Base-by-base conservation (phyloP, 1,140 invertebrate species). In the Temnothorax curvispinosus region DNA sequence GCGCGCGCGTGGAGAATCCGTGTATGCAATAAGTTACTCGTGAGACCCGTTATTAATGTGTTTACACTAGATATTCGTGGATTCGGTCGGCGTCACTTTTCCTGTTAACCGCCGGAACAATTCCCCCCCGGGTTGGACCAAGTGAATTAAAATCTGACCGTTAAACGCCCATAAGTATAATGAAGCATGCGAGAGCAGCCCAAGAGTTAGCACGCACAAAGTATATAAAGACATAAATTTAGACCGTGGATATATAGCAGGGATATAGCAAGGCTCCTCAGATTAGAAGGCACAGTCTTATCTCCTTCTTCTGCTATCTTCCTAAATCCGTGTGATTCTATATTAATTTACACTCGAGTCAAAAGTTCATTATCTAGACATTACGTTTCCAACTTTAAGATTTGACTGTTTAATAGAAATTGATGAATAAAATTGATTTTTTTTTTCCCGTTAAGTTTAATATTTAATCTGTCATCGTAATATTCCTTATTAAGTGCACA, bases 151-250 rank as follows among this genome's bases (percentile, higher is more conserved):
- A 84, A 84, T 84, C 69, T 32, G 38, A 50, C 54, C 54, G 56
- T 74, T 74, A 75, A 84, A 50, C 41, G 80, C 32, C 27, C 71
- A 62, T 75, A 62, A 50, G 54, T 60, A 58, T 75, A 84, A 84
- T 56, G 80, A 71, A 18, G 54, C 67, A 21, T 74, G 80, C 52
- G 54, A 60, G 41, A 1, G 50, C 13, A 44, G 27, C 41, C 58
- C 2, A 18, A 50, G 85, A 65, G 65, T 69, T 52, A 74, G 47
- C 35, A n/a, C 74, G 27, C 67, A 87, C 47, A 41, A 32, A 35
- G 7, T 60, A 64, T 87, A 87, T 82, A 72, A 82, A 87, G 85
- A 87, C 85, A 87, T 87, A 87, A 87, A 87, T 87, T 72, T 72
- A 52, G 81, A 71, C 47, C 38, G 54, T 32, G 47, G 38, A 64